These are phyloP conservation scores for Sipha flava DNA, from an alignment of 1,140 invertebrate genomes.

Conservation along the genomic window DNA sequence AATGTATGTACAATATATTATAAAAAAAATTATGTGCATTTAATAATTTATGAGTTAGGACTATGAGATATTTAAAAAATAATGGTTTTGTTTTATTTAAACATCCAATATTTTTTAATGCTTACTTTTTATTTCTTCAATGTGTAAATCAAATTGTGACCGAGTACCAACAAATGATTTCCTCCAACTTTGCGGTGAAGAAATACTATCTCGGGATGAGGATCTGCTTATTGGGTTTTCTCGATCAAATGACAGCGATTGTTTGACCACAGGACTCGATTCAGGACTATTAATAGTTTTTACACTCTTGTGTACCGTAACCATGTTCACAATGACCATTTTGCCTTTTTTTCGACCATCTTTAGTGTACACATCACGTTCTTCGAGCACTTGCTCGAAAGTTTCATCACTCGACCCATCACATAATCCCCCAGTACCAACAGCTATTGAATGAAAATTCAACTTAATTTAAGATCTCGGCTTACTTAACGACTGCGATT, in stretches of 20 bases:
- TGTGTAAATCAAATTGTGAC: constrained; percentile 77
- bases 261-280: background rate
- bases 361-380: constrained; percentile 50
- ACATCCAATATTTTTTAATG: background rate
- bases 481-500: background rate
- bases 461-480: background rate
- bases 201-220: constrained; percentile 48
- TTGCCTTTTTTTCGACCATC: constrained; percentile 43
- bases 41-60: background rate
- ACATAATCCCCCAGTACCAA: background rate
- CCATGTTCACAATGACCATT: constrained; percentile 58
- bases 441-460: background rate
- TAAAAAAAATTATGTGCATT: no score
- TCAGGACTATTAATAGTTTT: background rate
- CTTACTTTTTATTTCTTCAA: constrained; percentile 74
- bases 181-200: constrained; percentile 44
- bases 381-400: constrained; percentile 51
- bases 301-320: constrained; percentile 50
- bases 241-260: constrained; percentile 36
- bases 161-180: constrained; percentile 56
- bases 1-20: no score
- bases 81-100: background rate
- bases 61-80: background rate
- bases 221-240: constrained; percentile 40
- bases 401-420: constrained; percentile 50